Conservation (phyloP, 2,113 vertebrate species). For the Gallinago undulata region DNA sequence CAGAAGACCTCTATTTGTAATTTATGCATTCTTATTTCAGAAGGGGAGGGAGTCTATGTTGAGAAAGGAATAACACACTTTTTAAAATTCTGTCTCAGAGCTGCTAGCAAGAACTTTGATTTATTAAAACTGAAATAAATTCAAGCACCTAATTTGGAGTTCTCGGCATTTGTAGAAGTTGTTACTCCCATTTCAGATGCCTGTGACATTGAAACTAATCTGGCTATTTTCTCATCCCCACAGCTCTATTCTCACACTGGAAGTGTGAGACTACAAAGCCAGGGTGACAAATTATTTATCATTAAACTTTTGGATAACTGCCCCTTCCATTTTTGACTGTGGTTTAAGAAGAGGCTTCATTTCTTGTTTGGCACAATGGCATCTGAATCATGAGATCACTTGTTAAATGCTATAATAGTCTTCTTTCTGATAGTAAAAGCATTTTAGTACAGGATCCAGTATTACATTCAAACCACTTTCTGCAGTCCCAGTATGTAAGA, state of each 20-base stretch:
- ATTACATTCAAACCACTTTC: background rate
- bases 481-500: background rate
- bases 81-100: slow-evolving; percentile 5
- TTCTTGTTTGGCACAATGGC: background rate
- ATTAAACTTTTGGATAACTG: background rate
- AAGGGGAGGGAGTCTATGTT: background rate
- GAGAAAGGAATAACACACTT: background rate
- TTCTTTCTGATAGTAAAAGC: background rate
- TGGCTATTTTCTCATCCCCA: background rate
- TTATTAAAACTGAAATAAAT: slow-evolving; percentile 62
- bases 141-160: slow-evolving; percentile 33
- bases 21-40: slow-evolving; percentile 16
- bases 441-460: background rate
- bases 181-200: slow-evolving; percentile 7
- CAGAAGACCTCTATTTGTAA: slow-evolving; percentile 3
- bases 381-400: background rate
- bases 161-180: background rate
- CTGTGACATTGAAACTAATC: background rate
- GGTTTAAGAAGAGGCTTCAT: background rate
- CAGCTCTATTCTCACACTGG: background rate
- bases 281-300: background rate
- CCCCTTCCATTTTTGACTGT: background rate
- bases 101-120: slow-evolving; percentile 25
- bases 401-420: background rate
- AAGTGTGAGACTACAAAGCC: background rate